Conservation (phyloP, 2,888 invertebrate species). For the Craniophora ligustri region DNA sequence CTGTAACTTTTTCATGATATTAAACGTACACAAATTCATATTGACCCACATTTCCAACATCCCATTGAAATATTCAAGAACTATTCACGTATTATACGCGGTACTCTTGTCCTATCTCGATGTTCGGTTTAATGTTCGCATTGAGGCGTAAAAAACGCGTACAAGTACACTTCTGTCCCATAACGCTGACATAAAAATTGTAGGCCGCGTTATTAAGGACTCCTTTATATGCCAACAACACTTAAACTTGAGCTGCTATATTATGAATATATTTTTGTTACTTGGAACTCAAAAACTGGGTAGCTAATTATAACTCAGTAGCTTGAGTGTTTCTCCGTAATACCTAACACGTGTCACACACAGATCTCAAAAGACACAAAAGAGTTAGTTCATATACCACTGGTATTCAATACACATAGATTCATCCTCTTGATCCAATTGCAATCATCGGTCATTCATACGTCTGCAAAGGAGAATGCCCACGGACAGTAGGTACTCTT, state of each 20-base stretch:
- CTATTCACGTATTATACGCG: constrained; percentile 37
- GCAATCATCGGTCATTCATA: too few relatives aligned
- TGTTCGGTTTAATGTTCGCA: constrained; percentile 53
- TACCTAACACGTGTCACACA: too few relatives aligned
- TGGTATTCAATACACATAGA: too few relatives aligned
- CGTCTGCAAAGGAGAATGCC: too few relatives aligned
- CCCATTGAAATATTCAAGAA: constrained; percentile 50
- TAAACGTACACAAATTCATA: constrained; percentile 6
- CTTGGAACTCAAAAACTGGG: not conserved
- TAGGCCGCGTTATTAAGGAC: constrained; percentile 54
- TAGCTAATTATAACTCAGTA: too few relatives aligned
- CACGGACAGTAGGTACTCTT: too few relatives aligned
- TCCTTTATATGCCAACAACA: constrained; percentile 46
- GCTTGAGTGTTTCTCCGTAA: too few relatives aligned
- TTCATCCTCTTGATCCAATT: too few relatives aligned
- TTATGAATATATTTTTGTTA: constrained; percentile 10
- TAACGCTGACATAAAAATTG: constrained; percentile 62
- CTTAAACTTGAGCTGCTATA: constrained; percentile 18
- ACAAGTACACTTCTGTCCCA: constrained; percentile 55
- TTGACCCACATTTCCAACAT: constrained; percentile 36
- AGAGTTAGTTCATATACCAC: too few relatives aligned
- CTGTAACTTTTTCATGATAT: not conserved
- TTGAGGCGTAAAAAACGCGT: constrained; percentile 61
- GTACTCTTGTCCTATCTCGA: constrained; percentile 41
- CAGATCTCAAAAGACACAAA: too few relatives aligned